Evolutionary conservation across 1,140 invertebrate genomes (phyloP).

Genomic region (Bactericera cockerelli): DNA sequence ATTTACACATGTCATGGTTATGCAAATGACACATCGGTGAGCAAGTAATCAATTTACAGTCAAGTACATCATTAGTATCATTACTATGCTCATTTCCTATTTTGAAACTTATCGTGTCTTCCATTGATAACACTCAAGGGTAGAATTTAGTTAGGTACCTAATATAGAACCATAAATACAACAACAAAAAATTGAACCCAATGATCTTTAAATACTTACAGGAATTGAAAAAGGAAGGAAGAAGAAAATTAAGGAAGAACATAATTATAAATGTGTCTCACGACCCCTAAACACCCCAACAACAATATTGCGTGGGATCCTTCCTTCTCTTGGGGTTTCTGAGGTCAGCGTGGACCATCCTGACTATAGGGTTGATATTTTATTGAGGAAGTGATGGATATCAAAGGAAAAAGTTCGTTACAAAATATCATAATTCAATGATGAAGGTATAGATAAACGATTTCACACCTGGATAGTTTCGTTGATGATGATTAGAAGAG

Average conservation of each 20-base stretch:
- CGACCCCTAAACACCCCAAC: not conserved
- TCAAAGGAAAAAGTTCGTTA: conserved; percentile 3
- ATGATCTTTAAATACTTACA: too few species aligned
- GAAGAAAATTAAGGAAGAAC: not conserved
- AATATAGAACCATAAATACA: too few species aligned
- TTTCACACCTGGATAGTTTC: conserved; percentile 7
- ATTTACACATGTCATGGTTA: too few species aligned
- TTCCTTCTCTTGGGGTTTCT: not conserved
- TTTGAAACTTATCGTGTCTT: too few species aligned
- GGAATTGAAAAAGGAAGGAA: not conserved
- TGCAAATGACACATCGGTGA: too few species aligned
- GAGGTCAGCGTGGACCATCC: not conserved
- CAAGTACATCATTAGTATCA: too few species aligned
- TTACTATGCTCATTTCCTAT: too few species aligned
- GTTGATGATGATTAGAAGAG: not conserved
- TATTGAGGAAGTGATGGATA: not conserved
- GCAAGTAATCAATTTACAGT: too few species aligned
- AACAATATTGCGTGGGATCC: conserved; percentile 7
- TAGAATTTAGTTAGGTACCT: too few species aligned
- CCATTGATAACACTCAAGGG: too few species aligned
- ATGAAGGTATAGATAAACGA: conserved; percentile 7
- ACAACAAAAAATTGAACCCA: too few species aligned
- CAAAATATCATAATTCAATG: conserved; percentile 8
- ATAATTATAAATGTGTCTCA: not conserved
- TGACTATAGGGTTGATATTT: not conserved